These are phyloP conservation scores for Stichodactyla helianthus DNA, from an alignment of 64 coral and sea anemone species.

Conservation along the genomic window DNA sequence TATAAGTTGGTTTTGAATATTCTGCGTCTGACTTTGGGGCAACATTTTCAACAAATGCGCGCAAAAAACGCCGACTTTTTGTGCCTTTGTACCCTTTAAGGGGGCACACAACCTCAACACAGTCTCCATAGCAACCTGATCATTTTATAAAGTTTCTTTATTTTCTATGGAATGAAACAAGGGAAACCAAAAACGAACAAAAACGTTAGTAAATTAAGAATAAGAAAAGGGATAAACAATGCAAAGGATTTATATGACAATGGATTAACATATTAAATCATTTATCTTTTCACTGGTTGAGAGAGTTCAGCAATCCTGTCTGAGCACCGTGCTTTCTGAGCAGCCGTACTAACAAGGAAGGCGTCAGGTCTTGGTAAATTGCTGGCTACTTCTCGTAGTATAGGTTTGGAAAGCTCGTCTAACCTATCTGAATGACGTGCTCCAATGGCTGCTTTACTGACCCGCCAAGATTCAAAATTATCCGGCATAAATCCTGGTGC, in stretches of 20 bases:
- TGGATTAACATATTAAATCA: neutral
- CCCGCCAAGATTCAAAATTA: slow-evolving; percentile 77
- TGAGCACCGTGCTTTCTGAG: slow-evolving; percentile 57
- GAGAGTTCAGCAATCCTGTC: slow-evolving; percentile 60
- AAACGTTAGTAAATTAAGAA: neutral
- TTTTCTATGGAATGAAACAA: neutral
- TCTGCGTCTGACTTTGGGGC: neutral
- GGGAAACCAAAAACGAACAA: neutral
- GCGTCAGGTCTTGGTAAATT: slow-evolving; percentile 78
- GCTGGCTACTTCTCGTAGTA: slow-evolving; percentile 49
- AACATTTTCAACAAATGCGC: neutral
- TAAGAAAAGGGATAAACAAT: neutral
- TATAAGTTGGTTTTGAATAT: neutral
- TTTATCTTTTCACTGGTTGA: slow-evolving; percentile 56
- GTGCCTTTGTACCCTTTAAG: neutral
- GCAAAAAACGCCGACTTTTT: neutral
- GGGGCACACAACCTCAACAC: neutral
- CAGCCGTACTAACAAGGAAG: slow-evolving; percentile 73
- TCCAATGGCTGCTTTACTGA: slow-evolving; percentile 64
- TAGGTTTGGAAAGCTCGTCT: slow-evolving; percentile 64
- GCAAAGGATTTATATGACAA: neutral
- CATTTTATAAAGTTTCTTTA: neutral
- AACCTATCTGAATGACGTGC: slow-evolving; percentile 54
- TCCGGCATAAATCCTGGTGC: slow-evolving; percentile 66
- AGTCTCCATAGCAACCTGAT: slow-evolving; percentile 11